Evolutionary conservation across 2,797 vertebrate species (phyloP), one percentile per base, ranked within the genome.

Genomic region (Sebastes iracundus): DNA sequence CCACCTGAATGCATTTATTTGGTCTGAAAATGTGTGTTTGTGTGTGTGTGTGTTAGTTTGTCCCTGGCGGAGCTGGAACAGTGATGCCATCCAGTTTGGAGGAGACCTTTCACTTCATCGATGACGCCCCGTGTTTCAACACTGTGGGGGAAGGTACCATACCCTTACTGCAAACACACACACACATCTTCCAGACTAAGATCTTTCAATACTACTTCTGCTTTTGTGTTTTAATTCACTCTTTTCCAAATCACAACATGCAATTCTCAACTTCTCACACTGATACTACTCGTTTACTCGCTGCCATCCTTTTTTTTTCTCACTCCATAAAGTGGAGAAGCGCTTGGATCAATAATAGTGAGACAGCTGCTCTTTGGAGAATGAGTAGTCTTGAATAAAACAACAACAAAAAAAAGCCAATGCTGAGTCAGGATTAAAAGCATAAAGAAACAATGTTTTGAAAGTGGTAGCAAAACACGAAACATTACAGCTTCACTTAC

Each of bases 111-210:
- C 90, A 91, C 77, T 95, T 92, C 83, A 96, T 97, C 69, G 91
- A 94, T 28, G 95, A 97, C 6, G 4, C 95, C 95, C 25, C 82
- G 90, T 1, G 95, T 96, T 18, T 95, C 96, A 25, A 91, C 95
- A 2, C 91, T 96, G 65, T 97, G 96, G 96, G 96, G 94, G 82
- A 96, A 96, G 94, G 96, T 96, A 82, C 93, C 87, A 83, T 27
- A 60, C 64, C 3, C 33, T 13, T 27, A 30, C 13, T 18, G 33
- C 46, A 46, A 25, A n/a, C 63, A 68, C 16, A 18, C 55, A 59
- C 23, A 16, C 55, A 66, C 33, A 60, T 71, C 70, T 52, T 83
- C 61, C 62, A 22, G 71, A 76, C 12, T n/a, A 13, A 23, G 9
- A 7, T 52, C 14, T 33, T 23, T 46, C 53, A 70, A 64, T 10